A percentile compares a stretch with the other conserved stretches of the same genome.
phyloP scores from a whole-genome alignment of 1,140 invertebrate species.

The Conopomorpha cramerella region DNA sequence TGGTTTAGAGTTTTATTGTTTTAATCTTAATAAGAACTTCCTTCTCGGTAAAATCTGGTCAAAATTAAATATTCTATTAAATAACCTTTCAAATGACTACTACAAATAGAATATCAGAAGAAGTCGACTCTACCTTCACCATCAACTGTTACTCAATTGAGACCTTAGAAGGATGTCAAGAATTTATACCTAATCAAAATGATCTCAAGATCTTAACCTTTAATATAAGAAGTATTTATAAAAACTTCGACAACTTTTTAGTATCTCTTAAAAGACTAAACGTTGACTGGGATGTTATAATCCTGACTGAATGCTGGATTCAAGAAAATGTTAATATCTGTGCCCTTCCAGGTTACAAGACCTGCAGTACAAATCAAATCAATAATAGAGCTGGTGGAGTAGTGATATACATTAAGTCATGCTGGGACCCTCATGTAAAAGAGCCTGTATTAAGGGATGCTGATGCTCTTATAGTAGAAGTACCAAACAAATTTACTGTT shows the following conservation, averaged over 20 bases:
- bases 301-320: background rate
- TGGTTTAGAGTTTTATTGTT: no score
- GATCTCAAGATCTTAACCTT: background rate
- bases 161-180: background rate
- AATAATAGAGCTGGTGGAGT: background rate
- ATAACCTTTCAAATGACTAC: no score
- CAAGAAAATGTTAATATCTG: background rate
- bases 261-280: background rate
- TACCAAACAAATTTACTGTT: background rate
- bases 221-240: background rate
- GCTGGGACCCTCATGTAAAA: background rate
- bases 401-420: background rate
- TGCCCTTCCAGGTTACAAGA: background rate
- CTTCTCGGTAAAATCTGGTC: no score
- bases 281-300: background rate
- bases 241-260: background rate
- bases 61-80: background rate
- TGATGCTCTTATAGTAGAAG: background rate
- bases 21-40: no score
- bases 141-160: background rate
- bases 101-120: background rate
- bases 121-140: background rate
- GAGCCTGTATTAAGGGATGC: background rate
- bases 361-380: background rate
- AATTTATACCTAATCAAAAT: background rate